A percentile compares a stretch with the other conserved stretches of the same genome.
Evolutionary conservation across 2,113 vertebrate species (phyloP).

Genomic region (Brienomyrus longianalis): DNA sequence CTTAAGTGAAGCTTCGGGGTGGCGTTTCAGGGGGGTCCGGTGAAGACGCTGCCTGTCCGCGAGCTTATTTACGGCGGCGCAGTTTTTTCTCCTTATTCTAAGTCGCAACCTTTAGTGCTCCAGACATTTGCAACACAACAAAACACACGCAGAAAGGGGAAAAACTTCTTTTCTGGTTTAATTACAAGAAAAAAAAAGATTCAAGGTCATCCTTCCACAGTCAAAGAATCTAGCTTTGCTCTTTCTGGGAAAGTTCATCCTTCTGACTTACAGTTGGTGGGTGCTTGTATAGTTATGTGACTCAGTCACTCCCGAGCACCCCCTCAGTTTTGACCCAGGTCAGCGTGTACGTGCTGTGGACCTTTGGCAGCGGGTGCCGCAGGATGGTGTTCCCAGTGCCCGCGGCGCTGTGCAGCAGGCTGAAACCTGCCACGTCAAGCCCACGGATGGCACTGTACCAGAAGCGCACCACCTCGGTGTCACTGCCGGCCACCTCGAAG

Average conservation of each 20-base stretch:
- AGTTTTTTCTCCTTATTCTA: neutral
- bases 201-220: neutral
- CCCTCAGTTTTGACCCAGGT: constrained; percentile 57
- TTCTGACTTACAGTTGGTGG: neutral
- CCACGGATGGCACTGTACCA: constrained; percentile 63
- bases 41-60: neutral
- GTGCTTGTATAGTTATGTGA: neutral
- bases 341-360: constrained; percentile 59
- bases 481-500: constrained; percentile 59
- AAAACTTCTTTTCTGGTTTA: neutral
- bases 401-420: constrained; percentile 49
- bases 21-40: neutral
- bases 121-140: neutral
- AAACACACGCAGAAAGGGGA: neutral
- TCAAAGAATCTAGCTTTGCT: neutral
- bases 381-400: constrained; percentile 49
- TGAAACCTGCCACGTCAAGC: constrained; percentile 47
- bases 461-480: constrained; percentile 58
- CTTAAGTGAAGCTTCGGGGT: neutral
- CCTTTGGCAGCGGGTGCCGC: constrained; percentile 34
- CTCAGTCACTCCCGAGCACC: constrained; percentile 23
- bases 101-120: neutral
- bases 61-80: neutral
- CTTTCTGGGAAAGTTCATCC: neutral
- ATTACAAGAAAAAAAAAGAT: neutral